Evolutionary conservation across 2,113 vertebrate genomes (phyloP).

Genomic region (Serinus canaria): DNA sequence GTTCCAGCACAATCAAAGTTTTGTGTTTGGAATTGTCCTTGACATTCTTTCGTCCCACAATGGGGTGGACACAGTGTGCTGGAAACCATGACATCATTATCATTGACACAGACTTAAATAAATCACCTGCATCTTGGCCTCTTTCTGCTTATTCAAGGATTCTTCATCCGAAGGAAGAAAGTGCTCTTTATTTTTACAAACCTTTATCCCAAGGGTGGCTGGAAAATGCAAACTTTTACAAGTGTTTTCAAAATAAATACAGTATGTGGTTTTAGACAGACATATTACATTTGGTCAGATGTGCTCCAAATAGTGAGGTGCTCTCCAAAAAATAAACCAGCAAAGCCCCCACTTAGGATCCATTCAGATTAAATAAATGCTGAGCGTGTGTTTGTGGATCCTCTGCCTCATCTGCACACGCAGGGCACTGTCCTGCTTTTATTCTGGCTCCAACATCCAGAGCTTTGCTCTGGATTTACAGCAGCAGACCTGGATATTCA

Average conservation of each 20-base stretch:
- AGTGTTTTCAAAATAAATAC: slow-evolving; percentile 97
- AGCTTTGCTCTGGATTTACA: background rate
- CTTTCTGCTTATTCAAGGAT: slow-evolving; percentile 83
- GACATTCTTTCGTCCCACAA: slow-evolving; percentile 95
- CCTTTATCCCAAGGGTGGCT: slow-evolving; percentile 79
- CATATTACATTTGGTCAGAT: slow-evolving; percentile 68
- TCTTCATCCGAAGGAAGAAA: slow-evolving; percentile 82
- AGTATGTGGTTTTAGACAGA: slow-evolving; percentile 70
- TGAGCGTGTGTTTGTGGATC: background rate
- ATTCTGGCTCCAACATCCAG: background rate
- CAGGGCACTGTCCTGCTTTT: background rate
- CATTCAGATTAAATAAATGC: slow-evolving; percentile 50
- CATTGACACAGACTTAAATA: slow-evolving; percentile 90
- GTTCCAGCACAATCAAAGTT: slow-evolving; percentile 86
- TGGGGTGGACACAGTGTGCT: slow-evolving; percentile 88
- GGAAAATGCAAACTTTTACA: slow-evolving; percentile 84
- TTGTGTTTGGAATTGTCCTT: slow-evolving; percentile 92
- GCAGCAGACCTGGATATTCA: background rate
- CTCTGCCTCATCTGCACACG: background rate
- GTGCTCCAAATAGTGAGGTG: slow-evolving; percentile 58
- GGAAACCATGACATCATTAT: slow-evolving; percentile 96
- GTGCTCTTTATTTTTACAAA: slow-evolving; percentile 80
- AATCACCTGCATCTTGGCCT: slow-evolving; percentile 90
- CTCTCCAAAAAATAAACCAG: slow-evolving; percentile 61
- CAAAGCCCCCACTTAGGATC: slow-evolving; percentile 26